Base-by-base conservation (phyloP, 2,888 invertebrate species). In the Drosophila fungiperda region DNA sequence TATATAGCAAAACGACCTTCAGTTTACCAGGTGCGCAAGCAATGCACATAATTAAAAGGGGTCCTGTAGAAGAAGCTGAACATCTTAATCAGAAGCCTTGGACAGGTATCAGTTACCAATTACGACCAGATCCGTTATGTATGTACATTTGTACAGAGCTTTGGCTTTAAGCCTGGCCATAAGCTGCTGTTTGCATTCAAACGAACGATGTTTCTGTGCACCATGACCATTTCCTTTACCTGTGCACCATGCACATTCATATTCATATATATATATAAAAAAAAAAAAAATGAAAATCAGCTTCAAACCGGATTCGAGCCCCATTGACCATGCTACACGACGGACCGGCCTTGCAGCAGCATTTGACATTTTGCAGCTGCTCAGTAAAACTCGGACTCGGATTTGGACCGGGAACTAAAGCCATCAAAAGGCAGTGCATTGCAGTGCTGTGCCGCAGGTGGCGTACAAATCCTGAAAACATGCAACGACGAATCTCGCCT, bases 281-380 rank as follows among this genome's bases (percentile, higher is more conserved):
- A 52, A 32, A 20, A 17, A 42, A 11, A 11, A 20, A 20, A 45
- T 5, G 4, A 26, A 29, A 42, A 38, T 7, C 26, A 12, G 20
- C 45, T 45, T 8, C 20, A 23, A 15, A 26, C 54, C 54, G 42
- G 48, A 29, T 54, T 42, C 49, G 55, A 64, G 49, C 40, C 29
- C 53, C 63, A 54, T 63, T 78, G 75, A 64, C 80, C 73, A 45
- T 71, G 61, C 59, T 66, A 65, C 65, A 73, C 71, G 66, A 80
- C 81, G 68, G 76, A 65, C 52, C 42, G 75, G 72, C 73, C 73
- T 78, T 83, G 87, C 76, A 68, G 40, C 78, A 78, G 65, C 73
- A 64, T 76, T 81, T 83, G 87, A 83, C 83, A 83, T 81, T 83
- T 81, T 71, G 57, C 87, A 78, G 66, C 66, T 74, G 68, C 64